Conservation (phyloP, 2,113 vertebrate species). For the Emydura subglobosa region DNA sequence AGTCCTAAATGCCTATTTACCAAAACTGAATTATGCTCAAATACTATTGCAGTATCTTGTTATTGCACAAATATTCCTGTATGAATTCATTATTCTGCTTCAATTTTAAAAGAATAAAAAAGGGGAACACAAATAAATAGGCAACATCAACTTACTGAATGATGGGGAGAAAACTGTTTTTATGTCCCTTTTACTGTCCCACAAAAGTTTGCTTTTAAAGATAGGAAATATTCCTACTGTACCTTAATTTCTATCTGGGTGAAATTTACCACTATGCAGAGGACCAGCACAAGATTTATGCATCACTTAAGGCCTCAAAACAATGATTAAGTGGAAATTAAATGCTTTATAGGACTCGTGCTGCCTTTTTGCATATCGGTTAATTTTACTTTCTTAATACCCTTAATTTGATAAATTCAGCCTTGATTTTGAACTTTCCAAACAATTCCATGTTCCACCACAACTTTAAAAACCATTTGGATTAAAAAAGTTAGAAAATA, state of each 20-base stretch:
- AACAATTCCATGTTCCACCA: neutral
- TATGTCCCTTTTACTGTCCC: neutral
- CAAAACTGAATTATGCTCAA: neutral
- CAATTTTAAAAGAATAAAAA: neutral
- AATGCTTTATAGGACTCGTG: slow-evolving; percentile 58
- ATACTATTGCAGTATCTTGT: neutral
- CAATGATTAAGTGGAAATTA: slow-evolving; percentile 65
- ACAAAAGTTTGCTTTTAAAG: slow-evolving; percentile 20
- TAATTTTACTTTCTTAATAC: slow-evolving; percentile 45
- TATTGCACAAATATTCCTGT: neutral
- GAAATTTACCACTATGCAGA: slow-evolving; percentile 36
- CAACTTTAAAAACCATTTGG: neutral
- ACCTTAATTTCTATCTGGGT: slow-evolving; percentile 52
- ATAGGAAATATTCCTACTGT: slow-evolving; percentile 29
- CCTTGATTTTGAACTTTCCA: slow-evolving; percentile 14
- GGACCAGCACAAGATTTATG: slow-evolving; percentile 48
- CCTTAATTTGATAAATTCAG: slow-evolving; percentile 38
- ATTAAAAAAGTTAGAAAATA: neutral
- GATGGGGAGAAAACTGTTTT: neutral
- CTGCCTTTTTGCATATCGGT: slow-evolving; percentile 32
- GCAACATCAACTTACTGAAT: slow-evolving; percentile 10
- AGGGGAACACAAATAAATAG: slow-evolving; percentile 32
- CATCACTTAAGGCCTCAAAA: slow-evolving; percentile 53
- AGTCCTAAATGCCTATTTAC: neutral
- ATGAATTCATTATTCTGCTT: neutral